Base-by-base conservation (phyloP, 2,888 invertebrate genomes). In the Leuctra nigra region DNA sequence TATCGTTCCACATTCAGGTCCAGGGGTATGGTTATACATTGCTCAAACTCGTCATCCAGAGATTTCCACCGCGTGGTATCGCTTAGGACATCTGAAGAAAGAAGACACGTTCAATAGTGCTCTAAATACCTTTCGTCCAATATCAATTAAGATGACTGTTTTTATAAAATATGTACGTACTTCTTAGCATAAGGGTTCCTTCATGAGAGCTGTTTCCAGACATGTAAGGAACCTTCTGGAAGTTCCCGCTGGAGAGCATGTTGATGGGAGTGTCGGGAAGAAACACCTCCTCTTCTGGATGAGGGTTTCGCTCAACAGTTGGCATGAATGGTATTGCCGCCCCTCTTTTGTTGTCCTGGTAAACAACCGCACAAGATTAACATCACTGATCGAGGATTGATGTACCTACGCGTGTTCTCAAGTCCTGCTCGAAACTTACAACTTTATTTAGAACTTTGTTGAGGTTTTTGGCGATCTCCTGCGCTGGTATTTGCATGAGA, bases 21-120 rank as follows among this genome's bases (percentile, higher is more conserved):
- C 22, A 50, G 50, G 1, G 50, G 50, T 35, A 50, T 50, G 13
- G 35, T 22, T 16, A 50, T 50, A 33, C 50, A 50, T n/a, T 50
- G 16, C 35, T 50, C 50, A n/a, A 50, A 50, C 13, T 33, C 33
- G 20, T 50, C 16, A 20, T 50, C 50, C 18, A 50, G 9, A n/a
- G 11, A 9, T 11, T 16, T 33, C 14, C 35, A 18, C 16, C 16
- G 33, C 2, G 18, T 35, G 2, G 50, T 33, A 22, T 50, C 33
- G 18, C 16, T 33, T n/a, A 50, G 4, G 1, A 50, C 11, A 33
- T 50, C 50, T 50, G 50, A 14, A 48, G 9, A 50, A 44, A 44
- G n/a, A n/a, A n/a, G n/a, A n/a, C n/a, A n/a, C n/a, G n/a, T n/a
- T n/a, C n/a, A n/a, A n/a, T 29, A 29, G 29, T 11, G 29, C 11